Conservation (phyloP, 2,113 vertebrate species). For the rabbit (Oryctolagus cuniculus) region DNA sequence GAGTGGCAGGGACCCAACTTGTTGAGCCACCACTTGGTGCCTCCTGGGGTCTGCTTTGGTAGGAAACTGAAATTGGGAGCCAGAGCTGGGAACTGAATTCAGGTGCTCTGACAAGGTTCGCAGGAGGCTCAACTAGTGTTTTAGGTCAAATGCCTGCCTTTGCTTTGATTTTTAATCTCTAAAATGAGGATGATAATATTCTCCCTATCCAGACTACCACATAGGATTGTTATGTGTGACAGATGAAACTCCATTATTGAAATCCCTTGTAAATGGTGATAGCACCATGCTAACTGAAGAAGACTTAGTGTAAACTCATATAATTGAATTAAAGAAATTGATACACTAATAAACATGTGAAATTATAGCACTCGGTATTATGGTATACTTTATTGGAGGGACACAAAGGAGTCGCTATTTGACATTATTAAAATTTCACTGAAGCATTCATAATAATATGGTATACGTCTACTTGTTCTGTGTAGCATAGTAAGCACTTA, state of each 20-base stretch:
- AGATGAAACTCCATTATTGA: conserved; percentile 12
- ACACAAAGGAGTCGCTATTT: conserved; percentile 17
- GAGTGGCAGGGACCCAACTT: no score
- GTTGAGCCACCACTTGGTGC: no score
- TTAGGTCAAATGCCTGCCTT: no score
- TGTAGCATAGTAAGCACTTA: neutral
- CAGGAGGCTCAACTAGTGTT: no score
- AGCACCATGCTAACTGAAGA: neutral
- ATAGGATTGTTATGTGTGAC: neutral
- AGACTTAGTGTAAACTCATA: neutral
- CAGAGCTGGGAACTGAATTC: no score
- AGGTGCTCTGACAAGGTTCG: no score
- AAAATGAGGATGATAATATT: neutral
- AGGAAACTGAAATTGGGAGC: no score
- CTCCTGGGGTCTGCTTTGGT: no score
- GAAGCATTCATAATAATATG: neutral
- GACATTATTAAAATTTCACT: neutral
- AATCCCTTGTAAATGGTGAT: neutral
- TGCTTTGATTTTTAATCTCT: conserved; percentile 27
- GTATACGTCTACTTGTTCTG: neutral
- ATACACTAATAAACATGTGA: neutral
- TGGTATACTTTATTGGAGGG: conserved; percentile 6
- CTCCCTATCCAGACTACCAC: neutral
- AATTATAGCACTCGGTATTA: conserved; percentile 1
- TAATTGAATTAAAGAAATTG: conserved; percentile 40